phyloP scores from a whole-genome alignment of 2,797 vertebrate genomes.

The Silurus lanzhouensis region DNA sequence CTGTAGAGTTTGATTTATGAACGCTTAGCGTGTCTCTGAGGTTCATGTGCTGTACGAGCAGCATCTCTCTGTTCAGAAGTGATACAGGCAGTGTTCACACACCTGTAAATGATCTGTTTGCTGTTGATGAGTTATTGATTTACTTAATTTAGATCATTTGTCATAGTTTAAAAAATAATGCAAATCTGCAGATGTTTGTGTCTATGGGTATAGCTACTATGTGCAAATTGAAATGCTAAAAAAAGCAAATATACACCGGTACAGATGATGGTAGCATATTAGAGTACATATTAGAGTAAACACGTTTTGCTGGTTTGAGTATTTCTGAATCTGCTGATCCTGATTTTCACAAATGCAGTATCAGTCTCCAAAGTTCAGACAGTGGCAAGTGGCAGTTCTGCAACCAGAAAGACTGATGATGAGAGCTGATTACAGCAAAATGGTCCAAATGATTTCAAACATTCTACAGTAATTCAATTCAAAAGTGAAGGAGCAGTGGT shows the following conservation, averaged over 20 bases:
- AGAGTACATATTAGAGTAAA: too few relatives aligned
- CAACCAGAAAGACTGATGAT: neutral
- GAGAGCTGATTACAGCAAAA: neutral
- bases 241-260: neutral
- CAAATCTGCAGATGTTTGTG: neutral
- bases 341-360: neutral
- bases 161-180: neutral
- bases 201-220: neutral
- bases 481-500: too few relatives aligned
- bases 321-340: neutral
- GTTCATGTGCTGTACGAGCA: neutral
- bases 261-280: too few relatives aligned
- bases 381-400: neutral
- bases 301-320: neutral
- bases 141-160: neutral
- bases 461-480: neutral
- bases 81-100: neutral
- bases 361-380: neutral
- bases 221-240: neutral
- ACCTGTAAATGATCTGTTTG: neutral
- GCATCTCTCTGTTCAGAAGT: neutral
- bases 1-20: constrained; percentile 59
- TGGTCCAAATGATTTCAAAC: neutral
- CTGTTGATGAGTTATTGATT: neutral
- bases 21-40: constrained; percentile 21